These are phyloP conservation scores for Jacana jacana DNA, from an alignment of 2,113 vertebrate genomes.

Conservation along the genomic window DNA sequence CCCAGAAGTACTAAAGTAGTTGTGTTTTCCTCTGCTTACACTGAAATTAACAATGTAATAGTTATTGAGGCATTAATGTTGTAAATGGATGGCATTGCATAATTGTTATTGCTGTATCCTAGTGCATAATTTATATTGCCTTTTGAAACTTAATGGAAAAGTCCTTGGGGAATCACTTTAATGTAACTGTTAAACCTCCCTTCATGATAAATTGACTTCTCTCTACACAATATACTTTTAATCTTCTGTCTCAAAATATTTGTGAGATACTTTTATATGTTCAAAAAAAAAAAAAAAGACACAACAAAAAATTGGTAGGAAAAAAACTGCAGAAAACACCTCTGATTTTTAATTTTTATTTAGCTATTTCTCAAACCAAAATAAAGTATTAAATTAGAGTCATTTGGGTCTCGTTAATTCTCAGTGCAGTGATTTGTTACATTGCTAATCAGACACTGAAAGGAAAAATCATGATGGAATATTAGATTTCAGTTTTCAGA, in stretches of 20 bases:
- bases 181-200: neutral
- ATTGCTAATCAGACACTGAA: neutral
- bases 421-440: neutral
- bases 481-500: neutral
- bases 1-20: neutral
- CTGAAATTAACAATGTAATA: neutral
- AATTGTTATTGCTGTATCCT: neutral
- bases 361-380: neutral
- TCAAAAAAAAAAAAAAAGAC: neutral
- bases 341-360: neutral
- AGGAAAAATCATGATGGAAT: neutral
- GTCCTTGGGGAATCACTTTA: neutral
- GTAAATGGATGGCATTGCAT: neutral
- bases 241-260: neutral
- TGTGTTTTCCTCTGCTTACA: neutral
- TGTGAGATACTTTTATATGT: neutral
- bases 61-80: neutral
- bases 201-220: neutral
- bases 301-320: neutral
- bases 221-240: neutral
- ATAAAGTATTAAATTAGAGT: neutral
- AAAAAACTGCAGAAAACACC: neutral
- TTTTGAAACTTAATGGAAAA: neutral
- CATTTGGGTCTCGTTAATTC: neutral
- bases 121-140: neutral